Conservation (phyloP, 2,113 vertebrate species). For the Leiothrix lutea region DNA sequence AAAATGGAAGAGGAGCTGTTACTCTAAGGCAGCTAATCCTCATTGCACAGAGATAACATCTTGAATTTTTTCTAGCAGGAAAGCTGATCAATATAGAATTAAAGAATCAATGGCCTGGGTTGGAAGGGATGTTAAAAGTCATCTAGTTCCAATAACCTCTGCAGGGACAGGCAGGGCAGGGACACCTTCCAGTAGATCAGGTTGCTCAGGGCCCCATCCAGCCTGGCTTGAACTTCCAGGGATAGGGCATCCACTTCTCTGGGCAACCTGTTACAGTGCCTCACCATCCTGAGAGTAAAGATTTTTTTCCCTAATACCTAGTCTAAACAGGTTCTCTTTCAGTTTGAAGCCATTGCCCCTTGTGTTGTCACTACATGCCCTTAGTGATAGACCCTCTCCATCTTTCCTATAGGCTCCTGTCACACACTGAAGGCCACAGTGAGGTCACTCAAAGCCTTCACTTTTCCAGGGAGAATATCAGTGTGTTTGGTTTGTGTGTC, state of each 20-base stretch:
- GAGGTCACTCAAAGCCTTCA: background rate
- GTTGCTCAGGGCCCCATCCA: background rate
- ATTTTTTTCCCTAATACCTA: background rate
- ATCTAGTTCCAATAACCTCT: background rate
- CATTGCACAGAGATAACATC: background rate
- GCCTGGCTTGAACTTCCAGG: background rate
- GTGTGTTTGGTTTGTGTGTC: background rate
- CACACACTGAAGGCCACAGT: rapidly evolving
- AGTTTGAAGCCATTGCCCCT: background rate
- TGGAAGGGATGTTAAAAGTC: background rate
- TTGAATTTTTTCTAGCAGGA: background rate
- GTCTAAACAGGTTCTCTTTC: background rate
- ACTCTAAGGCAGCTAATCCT: background rate
- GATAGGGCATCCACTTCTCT: too few species aligned
- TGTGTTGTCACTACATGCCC: background rate
- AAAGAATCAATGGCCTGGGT: background rate
- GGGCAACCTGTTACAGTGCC: background rate
- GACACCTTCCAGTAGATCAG: background rate
- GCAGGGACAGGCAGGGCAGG: too few species aligned
- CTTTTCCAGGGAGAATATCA: background rate
- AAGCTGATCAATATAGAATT: background rate
- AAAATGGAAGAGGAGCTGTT: background rate
- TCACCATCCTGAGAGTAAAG: background rate
- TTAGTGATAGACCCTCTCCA: background rate
- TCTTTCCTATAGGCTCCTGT: background rate